Base-by-base conservation (phyloP, 2,888 invertebrate genomes). In the Napeogenes inachia region DNA sequence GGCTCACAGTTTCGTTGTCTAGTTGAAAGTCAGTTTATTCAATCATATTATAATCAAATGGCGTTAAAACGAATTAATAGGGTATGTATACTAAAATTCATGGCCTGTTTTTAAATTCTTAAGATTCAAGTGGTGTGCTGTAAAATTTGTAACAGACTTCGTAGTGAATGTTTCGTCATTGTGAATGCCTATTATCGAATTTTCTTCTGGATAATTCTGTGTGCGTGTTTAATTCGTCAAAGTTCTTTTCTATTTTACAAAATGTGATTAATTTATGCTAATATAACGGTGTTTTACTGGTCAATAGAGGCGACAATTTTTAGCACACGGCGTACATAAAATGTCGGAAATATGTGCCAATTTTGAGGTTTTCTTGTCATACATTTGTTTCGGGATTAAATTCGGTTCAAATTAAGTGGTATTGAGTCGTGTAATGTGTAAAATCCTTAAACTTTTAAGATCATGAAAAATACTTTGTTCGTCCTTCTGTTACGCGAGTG, bases 21-120 rank as follows among this genome's bases (percentile, higher is more conserved):
- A 93, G 93, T 94, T 92, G 92, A 92, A 93, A 93, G 92, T 93
- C 93, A 93, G 93, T 93, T 92, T 92, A 92, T 92, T 93, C 92
- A 92, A 93, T 92, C 91, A 91, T 92, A 91, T 91, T 91, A 92
- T 91, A 92, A 91, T 92, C 92, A 94, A 94, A 97, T 97, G 97
- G 97, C 97, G 94, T 95, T 97, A 95, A 97, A 97, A 95, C 95
- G 97, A 95, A 97, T 97, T 94, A 97, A 97, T 94, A 97, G 97
- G 96, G 95, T 95, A 94, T 88, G 94, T 93, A 91, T 87, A 81
- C 76, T 76, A 73, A 72, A 72, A 75, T 76, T 71, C 69, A 71
- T 71, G 72, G 70, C 74, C 75, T 80, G 82, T 81, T 82, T 79
- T 70, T 70, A 70, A 66, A 74, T 77, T 74, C 70, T 67, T 69